These are phyloP conservation scores for Glyptemys insculpta DNA, from an alignment of 2,797 vertebrate species.

Conservation along the genomic window DNA sequence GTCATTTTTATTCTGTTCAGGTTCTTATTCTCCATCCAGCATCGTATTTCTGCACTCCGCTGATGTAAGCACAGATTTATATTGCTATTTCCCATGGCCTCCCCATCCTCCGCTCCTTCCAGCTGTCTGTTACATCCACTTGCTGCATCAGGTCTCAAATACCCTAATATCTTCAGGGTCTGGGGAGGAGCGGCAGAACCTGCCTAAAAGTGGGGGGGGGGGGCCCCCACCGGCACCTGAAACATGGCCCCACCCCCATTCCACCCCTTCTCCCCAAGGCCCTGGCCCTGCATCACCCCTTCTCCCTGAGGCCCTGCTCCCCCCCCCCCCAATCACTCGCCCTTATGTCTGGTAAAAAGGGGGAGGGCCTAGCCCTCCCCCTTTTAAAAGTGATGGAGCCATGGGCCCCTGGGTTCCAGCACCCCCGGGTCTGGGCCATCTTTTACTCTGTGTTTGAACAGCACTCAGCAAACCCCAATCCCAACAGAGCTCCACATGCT, in stretches of 20 bases:
- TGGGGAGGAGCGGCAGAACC: background rate
- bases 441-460: background rate
- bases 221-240: too few relatives aligned
- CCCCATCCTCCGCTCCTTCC: background rate
- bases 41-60: accelerated
- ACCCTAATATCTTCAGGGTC: accelerated
- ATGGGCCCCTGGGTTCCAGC: too few relatives aligned
- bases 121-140: background rate
- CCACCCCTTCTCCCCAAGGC: too few relatives aligned
- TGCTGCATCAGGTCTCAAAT: accelerated
- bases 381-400: too few relatives aligned
- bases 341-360: too few relatives aligned
- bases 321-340: too few relatives aligned
- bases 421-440: background rate
- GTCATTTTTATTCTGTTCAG: background rate
- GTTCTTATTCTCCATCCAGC: background rate
- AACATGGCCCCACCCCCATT: too few relatives aligned
- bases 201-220: too few relatives aligned
- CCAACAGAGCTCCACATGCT: slow-evolving; percentile 9
- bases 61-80: accelerated
- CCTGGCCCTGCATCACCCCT: too few relatives aligned
- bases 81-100: background rate
- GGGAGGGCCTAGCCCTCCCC: too few relatives aligned
- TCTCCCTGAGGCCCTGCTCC: too few relatives aligned
- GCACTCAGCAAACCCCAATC: background rate